Percentiles rank a stretch among this genome's conserved stretches.
Evolutionary conservation across 2,113 vertebrate genomes (phyloP).

Genomic region (Pterocles gutturalis): DNA sequence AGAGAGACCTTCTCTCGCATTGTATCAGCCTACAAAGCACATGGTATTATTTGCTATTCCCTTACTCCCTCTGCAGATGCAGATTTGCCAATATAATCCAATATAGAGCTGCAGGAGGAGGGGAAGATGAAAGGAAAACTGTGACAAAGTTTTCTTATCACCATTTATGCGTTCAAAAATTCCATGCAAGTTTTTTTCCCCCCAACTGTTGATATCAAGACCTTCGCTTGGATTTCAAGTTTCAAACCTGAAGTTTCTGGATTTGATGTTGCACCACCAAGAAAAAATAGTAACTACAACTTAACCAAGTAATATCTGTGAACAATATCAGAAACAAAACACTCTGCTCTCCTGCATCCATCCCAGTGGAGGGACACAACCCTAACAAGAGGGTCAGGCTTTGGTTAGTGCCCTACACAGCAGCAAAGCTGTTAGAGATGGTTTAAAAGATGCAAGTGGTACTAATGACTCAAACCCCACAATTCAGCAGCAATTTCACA

Average conservation of each 20-base stretch:
- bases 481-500: neutral
- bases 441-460: neutral
- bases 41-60: neutral
- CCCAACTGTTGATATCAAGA: conserved; percentile 31
- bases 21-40: neutral
- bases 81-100: neutral
- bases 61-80: neutral
- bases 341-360: neutral
- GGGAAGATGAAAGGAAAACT: neutral
- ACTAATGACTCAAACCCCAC: neutral
- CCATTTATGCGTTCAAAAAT: neutral
- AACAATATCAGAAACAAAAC: neutral
- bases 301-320: neutral
- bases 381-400: accelerated
- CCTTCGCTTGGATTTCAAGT: neutral
- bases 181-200: accelerated
- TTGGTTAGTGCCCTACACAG: neutral
- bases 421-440: neutral
- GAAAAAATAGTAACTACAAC: neutral
- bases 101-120: neutral
- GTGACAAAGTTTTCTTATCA: neutral
- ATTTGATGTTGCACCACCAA: neutral
- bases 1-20: neutral
- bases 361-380: accelerated
- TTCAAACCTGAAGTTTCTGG: neutral